Conservation (phyloP, 1,140 invertebrate genomes). For the Drosophila miranda region DNA sequence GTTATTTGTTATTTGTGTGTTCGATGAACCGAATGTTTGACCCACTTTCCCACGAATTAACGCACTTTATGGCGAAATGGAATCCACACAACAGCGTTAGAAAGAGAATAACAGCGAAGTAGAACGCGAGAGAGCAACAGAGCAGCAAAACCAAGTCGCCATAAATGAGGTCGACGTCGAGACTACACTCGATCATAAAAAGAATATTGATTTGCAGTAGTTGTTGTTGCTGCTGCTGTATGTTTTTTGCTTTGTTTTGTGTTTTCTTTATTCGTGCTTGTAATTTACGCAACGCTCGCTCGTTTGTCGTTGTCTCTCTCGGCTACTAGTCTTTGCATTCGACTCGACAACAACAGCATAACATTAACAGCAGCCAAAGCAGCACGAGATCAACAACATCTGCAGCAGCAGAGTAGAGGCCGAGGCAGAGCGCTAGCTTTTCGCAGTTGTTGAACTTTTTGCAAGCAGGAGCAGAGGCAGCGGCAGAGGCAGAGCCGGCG, state of each 20-base stretch:
- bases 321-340: constrained; percentile 66
- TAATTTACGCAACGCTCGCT: constrained; percentile 75
- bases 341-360: constrained; percentile 55
- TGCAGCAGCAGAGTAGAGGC: constrained; percentile 26
- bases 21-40: constrained; percentile 77
- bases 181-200: constrained; percentile 39
- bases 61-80: constrained; percentile 77
- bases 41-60: constrained; percentile 73
- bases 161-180: constrained; percentile 54
- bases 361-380: constrained; percentile 31
- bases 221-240: constrained; percentile 33
- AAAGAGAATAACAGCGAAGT: constrained; percentile 29
- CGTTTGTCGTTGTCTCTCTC: constrained; percentile 68
- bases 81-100: constrained; percentile 58
- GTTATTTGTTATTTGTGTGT: constrained; percentile 69
- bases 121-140: constrained; percentile 15
- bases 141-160: constrained; percentile 8
- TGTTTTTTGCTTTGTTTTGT: constrained; percentile 1
- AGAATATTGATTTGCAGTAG: constrained; percentile 52
- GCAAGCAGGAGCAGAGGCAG: constrained; percentile 16
- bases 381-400: constrained; percentile 58
- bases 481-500: too few species aligned
- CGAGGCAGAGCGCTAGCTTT: background rate
- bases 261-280: constrained; percentile 57
- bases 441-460: constrained; percentile 75